phyloP scores from a whole-genome alignment of 2,888 invertebrate species.

The Linnaemya vulpina region DNA sequence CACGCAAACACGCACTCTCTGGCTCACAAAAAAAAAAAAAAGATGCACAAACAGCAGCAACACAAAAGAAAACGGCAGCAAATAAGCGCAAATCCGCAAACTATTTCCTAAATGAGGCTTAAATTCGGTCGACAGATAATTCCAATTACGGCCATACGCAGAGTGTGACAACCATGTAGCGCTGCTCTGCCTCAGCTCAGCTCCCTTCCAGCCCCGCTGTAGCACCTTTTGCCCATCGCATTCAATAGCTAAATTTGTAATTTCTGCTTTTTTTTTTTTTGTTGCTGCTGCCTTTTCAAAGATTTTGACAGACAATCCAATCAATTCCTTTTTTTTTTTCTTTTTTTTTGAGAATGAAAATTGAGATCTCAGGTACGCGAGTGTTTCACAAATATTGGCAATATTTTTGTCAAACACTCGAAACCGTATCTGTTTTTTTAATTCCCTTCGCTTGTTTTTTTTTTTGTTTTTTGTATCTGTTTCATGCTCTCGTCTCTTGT shows the following conservation, averaged over 20 bases:
- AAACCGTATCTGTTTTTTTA: conserved; percentile 48
- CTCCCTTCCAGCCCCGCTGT: background rate
- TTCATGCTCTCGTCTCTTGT: background rate
- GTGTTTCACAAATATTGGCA: conserved; percentile 44
- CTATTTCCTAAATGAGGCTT: conserved; percentile 83
- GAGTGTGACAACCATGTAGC: conserved; percentile 55
- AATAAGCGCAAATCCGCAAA: conserved; percentile 83
- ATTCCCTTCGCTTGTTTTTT: conserved; percentile 17
- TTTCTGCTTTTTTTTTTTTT: conserved; percentile 12
- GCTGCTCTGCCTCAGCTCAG: conserved; percentile 10
- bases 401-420: conserved; percentile 68
- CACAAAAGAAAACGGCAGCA: conserved; percentile 70
- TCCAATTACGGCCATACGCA: conserved; percentile 81
- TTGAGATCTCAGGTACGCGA: conserved; percentile 45
- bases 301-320: conserved; percentile 78
- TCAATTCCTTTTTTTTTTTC: conserved; percentile 75
- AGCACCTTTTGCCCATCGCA: conserved; percentile 55
- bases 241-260: conserved; percentile 39
- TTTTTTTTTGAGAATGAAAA: conserved; percentile 43
- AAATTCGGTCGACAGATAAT: conserved; percentile 81
- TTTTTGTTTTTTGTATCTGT: conserved; percentile 42
- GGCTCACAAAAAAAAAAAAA: conserved; percentile 33
- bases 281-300: background rate
- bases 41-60: background rate
- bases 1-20: conserved; percentile 20